Conservation (phyloP, 2,888 invertebrate species). For the Allacma fusca region DNA sequence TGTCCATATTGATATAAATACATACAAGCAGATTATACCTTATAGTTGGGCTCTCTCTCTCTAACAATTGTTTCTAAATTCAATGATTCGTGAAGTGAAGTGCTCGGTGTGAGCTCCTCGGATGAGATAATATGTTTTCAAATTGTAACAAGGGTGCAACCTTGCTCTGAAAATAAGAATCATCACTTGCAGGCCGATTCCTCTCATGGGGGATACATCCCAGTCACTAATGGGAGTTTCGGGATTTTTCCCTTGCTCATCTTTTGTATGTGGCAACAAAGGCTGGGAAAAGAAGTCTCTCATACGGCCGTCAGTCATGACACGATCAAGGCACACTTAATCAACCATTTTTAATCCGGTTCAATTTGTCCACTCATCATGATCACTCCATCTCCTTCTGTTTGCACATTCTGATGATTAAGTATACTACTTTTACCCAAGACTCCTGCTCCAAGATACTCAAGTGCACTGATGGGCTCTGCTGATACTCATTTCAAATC, state of each 20-base stretch:
- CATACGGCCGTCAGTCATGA: constrained; percentile 13
- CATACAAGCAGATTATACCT: too few species aligned
- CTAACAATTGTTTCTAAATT: background rate
- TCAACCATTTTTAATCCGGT: constrained; percentile 27
- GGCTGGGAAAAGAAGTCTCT: background rate
- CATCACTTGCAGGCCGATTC: background rate
- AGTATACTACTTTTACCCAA: too few species aligned
- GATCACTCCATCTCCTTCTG: background rate
- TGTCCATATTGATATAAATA: too few species aligned
- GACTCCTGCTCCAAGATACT: too few species aligned
- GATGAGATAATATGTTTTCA: constrained; percentile 18
- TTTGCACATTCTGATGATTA: background rate
- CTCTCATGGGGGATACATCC: background rate
- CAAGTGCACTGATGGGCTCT: too few species aligned
- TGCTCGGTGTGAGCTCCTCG: background rate
- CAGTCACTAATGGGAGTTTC: background rate
- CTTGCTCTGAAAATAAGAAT: constrained; percentile 7
- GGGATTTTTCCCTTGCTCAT: background rate
- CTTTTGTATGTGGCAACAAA: background rate
- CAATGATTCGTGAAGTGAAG: constrained; percentile 9
- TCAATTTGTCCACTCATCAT: constrained; percentile 20
- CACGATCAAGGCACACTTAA: constrained; percentile 21
- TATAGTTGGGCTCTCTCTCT: too few species aligned
- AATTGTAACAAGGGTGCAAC: constrained; percentile 9
- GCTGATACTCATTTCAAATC: too few species aligned